A percentile compares a stretch with the other conserved stretches of the same genome.
Evolutionary conservation across 2,113 vertebrate species (phyloP).

Genomic region (Cairina moschata): DNA sequence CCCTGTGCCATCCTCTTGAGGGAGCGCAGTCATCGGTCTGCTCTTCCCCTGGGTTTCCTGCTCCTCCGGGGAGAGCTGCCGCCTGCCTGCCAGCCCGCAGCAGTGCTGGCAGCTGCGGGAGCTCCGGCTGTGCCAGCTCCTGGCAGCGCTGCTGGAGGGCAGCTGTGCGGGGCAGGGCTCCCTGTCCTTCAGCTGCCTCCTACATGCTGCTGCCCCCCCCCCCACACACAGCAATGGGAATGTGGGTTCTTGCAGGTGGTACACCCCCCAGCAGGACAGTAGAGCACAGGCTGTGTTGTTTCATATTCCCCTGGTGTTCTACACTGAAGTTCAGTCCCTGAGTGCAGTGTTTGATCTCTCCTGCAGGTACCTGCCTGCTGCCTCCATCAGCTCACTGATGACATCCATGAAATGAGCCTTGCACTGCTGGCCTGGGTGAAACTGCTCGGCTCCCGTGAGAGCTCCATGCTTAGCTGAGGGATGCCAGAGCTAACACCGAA

Average conservation of each 20-base stretch:
- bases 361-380: conserved; percentile 77
- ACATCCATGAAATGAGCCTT: not conserved
- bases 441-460: conserved; percentile 38
- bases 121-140: not conserved
- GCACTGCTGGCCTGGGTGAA: not conserved
- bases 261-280: not conserved
- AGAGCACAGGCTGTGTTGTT: too few relatives aligned
- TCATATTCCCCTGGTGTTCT: not conserved
- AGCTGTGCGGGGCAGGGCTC: too few relatives aligned
- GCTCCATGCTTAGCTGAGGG: conserved; percentile 67
- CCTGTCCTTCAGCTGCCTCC: too few relatives aligned
- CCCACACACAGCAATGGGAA: not conserved
- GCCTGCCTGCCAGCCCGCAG: not conserved
- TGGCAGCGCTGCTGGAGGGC: too few relatives aligned
- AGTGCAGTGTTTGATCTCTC: not conserved
- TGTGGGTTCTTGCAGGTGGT: not conserved
- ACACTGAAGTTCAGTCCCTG: not conserved
- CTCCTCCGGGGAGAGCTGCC: not conserved
- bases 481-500: conserved; percentile 72
- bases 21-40: not conserved
- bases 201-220: not conserved
- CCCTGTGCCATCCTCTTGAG: not conserved
- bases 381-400: conserved; percentile 20
- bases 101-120: not conserved
- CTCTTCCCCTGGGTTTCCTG: not conserved